Evolutionary conservation across 1,140 invertebrate species (phyloP), one percentile per base, ranked within the genome.

Genomic region (Euwallacea similis): DNA sequence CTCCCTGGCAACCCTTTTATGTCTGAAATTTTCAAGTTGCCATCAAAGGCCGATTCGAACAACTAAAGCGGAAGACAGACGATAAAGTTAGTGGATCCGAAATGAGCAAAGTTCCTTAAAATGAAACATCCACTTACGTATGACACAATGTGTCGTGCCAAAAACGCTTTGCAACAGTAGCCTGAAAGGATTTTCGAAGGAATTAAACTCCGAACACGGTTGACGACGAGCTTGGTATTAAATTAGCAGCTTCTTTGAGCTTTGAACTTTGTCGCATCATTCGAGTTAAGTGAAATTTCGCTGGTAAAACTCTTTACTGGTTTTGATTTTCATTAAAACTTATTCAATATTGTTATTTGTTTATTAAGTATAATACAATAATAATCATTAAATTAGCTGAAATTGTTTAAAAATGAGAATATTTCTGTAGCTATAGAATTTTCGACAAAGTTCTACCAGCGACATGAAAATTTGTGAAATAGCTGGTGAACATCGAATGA

Each of bases 81-180:
- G n/a, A 47, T 47, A 47, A 47, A 47, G 46, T 47, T 47, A 47
- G 46, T 13, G 46, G 46, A 47, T 47, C 46, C 46, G 46, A 47
- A 47, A 47, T 47, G 46, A 47, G 54, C 10, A 56, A 56, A 56
- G 54, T 56, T 56, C 16, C 54, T 56, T 56, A 56, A 56, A 56
- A 56, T 56, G 54, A 16, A 56, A 56, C 54, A 56, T 21, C 54
- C 54, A 56, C 54, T 56, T 56, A 16, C 54, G 54, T 21, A 21
- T 56, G 54, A 56, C 54, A 56, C 54, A 56, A 56, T 56, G 54
- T 56, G 54, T 56, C 54, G 54, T 11, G n/a, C 15, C 15, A 15
- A 21, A 56, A 56, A 56, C 16, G 7, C 11, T 15, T 15, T 50
- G 46, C 13, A 10, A 10, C 46, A 13, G 13, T 13, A 50, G 13